Conservation (phyloP, 2,113 vertebrate genomes). For the Hippolais icterina region DNA sequence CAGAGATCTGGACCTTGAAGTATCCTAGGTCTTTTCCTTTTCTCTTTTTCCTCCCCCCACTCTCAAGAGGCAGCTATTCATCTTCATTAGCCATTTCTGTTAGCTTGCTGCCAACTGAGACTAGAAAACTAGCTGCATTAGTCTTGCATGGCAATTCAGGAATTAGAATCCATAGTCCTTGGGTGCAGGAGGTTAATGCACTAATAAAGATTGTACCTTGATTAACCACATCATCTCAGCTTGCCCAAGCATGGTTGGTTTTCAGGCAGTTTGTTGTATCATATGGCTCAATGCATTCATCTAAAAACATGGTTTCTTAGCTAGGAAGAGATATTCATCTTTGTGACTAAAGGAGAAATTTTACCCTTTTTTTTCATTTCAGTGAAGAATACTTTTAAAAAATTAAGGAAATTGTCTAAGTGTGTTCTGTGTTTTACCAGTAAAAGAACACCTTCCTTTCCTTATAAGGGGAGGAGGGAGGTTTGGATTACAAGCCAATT, state of each 20-base stretch:
- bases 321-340: background rate
- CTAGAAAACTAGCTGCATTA: conserved; percentile 61
- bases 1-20: conserved; percentile 56
- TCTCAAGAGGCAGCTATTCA: conserved; percentile 52
- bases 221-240: conserved; percentile 61
- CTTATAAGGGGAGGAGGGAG: background rate
- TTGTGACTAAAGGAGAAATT: background rate
- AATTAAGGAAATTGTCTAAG: background rate
- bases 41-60: background rate
- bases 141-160: conserved; percentile 63
- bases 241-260: conserved; percentile 22
- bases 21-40: conserved; percentile 36
- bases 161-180: conserved; percentile 66
- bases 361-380: background rate
- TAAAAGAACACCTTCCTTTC: background rate
- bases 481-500: background rate
- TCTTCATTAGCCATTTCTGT: conserved; percentile 68
- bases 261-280: conserved; percentile 37
- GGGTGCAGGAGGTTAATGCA: conserved; percentile 66
- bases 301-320: background rate
- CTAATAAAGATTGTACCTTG: conserved; percentile 67
- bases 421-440: background rate
- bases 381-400: background rate
- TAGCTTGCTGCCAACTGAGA: conserved; percentile 49
- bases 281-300: background rate